Percentiles rank a stretch among this genome's conserved stretches.
These are phyloP conservation scores for Dendrolimus punctatus DNA, from an alignment of 1,140 invertebrate genomes.

Conservation along the genomic window DNA sequence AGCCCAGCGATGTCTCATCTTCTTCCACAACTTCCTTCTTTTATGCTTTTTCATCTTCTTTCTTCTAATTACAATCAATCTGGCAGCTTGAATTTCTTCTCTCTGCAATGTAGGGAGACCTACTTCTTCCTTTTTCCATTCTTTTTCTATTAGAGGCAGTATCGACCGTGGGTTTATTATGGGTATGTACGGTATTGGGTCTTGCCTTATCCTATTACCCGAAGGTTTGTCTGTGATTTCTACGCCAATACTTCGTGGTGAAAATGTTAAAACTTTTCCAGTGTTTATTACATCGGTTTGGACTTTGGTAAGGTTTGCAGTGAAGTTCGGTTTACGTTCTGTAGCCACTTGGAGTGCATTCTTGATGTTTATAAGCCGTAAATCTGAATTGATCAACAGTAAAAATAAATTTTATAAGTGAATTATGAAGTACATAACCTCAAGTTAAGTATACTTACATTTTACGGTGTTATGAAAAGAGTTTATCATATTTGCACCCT, in stretches of 20 bases:
- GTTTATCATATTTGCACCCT: conserved; percentile 32
- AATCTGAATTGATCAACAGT: conserved; percentile 35
- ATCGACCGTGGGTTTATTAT: conserved; percentile 58
- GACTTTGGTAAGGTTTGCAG: conserved; percentile 24
- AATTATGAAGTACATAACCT: conserved; percentile 31
- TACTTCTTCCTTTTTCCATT: conserved; percentile 55
- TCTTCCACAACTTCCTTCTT: conserved; percentile 83
- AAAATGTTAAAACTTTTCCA: conserved; percentile 21
- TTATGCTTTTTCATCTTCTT: conserved; percentile 92
- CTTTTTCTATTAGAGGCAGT: conserved; percentile 50
- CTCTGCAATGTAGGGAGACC: conserved; percentile 42
- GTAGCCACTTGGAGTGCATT: conserved; percentile 41
- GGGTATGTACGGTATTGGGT: conserved; percentile 49
- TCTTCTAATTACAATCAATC: conserved; percentile 83
- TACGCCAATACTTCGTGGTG: conserved; percentile 37
- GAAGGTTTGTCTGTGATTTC: conserved; percentile 40
- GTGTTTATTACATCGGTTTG: conserved; percentile 19
- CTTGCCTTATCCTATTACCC: conserved; percentile 32
- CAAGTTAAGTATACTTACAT: conserved; percentile 33
- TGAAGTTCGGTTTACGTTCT: conserved; percentile 32
- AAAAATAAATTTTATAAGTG: conserved; percentile 2
- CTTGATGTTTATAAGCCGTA: conserved; percentile 46
- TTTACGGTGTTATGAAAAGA: conserved; percentile 44
- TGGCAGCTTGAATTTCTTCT: conserved; percentile 77
- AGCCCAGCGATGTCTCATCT: conserved; percentile 82